Conservation (phyloP, 2,113 vertebrate genomes). For the Grus americana region DNA sequence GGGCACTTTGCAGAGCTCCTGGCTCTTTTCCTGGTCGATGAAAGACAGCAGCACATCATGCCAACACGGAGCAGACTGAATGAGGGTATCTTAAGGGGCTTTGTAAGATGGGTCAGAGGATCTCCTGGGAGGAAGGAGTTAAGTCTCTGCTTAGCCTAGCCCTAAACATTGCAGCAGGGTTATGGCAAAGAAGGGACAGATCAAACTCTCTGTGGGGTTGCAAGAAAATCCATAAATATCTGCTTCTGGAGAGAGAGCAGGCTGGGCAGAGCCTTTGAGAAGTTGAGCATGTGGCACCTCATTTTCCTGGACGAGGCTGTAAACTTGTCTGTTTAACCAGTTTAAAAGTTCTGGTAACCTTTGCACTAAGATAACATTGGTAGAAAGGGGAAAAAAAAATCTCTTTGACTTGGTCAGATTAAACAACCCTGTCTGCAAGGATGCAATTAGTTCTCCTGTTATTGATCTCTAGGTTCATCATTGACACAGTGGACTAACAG, state of each 20-base stretch:
- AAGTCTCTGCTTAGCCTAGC: neutral
- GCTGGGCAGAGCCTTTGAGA: neutral
- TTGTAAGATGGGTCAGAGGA: neutral
- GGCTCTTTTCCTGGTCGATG: fast-evolving
- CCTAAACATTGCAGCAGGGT: neutral
- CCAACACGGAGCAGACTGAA: fast-evolving
- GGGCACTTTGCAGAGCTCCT: neutral
- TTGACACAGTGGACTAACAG: neutral
- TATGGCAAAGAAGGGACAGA: neutral
- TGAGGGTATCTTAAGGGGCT: neutral
- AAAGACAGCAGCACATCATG: neutral
- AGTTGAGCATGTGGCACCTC: neutral
- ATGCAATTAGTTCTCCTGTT: neutral
- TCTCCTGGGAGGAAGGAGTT: neutral
- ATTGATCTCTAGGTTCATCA: neutral
- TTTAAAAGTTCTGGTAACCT: constrained; percentile 3
- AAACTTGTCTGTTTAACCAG: neutral
- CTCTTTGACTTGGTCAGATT: neutral
- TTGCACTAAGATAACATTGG: neutral
- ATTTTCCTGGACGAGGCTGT: neutral
- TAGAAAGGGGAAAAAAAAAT: neutral
- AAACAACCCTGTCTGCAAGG: neutral
- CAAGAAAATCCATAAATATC: neutral
- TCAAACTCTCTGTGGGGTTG: neutral
- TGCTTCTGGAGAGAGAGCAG: neutral